Conservation (phyloP, 2,888 invertebrate genomes). For the Chorisops tibialis region DNA sequence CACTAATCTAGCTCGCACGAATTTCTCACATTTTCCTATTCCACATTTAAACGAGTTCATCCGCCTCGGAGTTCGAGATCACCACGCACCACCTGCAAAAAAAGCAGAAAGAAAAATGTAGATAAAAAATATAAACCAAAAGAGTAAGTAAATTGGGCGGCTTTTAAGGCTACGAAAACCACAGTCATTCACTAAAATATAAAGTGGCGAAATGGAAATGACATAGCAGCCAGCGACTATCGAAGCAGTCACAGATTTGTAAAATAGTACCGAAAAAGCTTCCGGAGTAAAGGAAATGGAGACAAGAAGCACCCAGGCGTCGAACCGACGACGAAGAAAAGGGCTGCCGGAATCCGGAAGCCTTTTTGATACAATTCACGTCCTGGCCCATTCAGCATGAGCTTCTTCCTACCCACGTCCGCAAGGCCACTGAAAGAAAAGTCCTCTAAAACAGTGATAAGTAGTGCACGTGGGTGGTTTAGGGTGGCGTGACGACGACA, state of each 20-base stretch:
- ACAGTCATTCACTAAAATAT: no score
- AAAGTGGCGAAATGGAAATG: no score
- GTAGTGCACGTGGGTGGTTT: no score
- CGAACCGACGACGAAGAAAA: no score
- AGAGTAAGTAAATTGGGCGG: not conserved
- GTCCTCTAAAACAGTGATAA: not conserved
- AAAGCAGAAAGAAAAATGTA: slow-evolving; percentile 26
- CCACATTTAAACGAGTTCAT: slow-evolving; percentile 21
- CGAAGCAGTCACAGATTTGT: no score
- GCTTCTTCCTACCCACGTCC: not conserved
- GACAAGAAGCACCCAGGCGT: no score
- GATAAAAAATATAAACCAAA: slow-evolving; percentile 19
- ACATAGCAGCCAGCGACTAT: no score
- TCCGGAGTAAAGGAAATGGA: no score
- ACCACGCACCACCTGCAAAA: not conserved
- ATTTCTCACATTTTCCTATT: slow-evolving; percentile 30
- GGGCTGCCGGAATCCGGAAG: no score
- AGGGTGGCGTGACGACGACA: slow-evolving; percentile 3
- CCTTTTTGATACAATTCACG: no score
- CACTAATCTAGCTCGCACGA: slow-evolving; percentile 25
- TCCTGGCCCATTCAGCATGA: not conserved
- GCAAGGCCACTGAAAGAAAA: not conserved
- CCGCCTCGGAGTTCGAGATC: not conserved
- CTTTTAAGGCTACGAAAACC: no score
- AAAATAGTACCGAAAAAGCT: no score